Base-by-base conservation (phyloP, 2,888 invertebrate species). In the Drosophila falleni region DNA sequence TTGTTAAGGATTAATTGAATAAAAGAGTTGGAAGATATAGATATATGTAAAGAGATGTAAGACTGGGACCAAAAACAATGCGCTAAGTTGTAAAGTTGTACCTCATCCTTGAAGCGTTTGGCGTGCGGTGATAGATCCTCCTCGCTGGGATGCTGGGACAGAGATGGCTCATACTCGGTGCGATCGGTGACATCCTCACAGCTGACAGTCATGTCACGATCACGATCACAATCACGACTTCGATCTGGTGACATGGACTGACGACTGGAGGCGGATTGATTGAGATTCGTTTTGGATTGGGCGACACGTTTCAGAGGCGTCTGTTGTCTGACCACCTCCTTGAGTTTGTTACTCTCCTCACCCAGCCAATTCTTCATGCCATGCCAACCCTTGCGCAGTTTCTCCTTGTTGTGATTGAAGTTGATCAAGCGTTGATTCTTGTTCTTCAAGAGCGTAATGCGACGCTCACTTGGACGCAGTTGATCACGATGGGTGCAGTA, bases 321-420 rank as follows among this genome's bases (percentile, higher is more conserved):
- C 67, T 92, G 92, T 41, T 91, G 91, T 8, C 92, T 91, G 3
- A 93, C 92, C 1, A 90, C 92, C 61, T 92, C 92, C 74, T 91
- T 92, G 9, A 93, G 78, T 51, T 88, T 90, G 3, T 78, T 87
- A 31, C 91, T 80, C 75, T 93, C 93, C 69, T 93, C 93, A 5
- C 92, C 93, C 46, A 93, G 81, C 93, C 93, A 93, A 50, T 92
- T 75, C 53, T 93, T 93, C 51, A 93, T 81, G n/a, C 91, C 93
- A 37, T 89, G 87, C 93, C 92, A 93, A n/a, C 92, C 91, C 71
- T 92, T 90, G 35, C 91, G 90, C 9, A 93, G 71, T 64, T 92
- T 92, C 69, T 92, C 92, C 69, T 91, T 91, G 59, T 93, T 93
- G 29, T 92, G 90, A 67, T 87, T 88, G 37, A 93, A 91, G 58